A percentile compares a stretch with the other conserved stretches of the same genome.
phyloP scores from a whole-genome alignment of 2,797 vertebrate species.

The Florisuga fusca region DNA sequence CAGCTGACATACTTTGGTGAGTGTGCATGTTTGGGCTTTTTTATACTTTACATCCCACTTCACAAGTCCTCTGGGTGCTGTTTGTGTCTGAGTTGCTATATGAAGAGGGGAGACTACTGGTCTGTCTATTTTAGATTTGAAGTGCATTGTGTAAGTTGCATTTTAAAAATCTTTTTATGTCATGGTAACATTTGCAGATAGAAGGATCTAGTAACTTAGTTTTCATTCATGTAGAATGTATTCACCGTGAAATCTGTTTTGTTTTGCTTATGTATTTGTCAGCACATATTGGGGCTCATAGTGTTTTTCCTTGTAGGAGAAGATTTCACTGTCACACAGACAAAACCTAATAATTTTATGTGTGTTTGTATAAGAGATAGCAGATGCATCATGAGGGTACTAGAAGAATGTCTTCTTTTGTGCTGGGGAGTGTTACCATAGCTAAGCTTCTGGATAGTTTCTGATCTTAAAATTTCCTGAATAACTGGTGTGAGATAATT shows the following conservation, averaged over 20 bases:
- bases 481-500: background rate
- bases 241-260: background rate
- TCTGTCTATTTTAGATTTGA: background rate
- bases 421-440: background rate
- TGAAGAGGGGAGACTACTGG: background rate
- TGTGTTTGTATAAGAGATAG: background rate
- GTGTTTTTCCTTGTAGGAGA: background rate
- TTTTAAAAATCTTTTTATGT: background rate
- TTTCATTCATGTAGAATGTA: background rate
- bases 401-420: background rate
- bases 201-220: background rate
- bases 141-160: background rate
- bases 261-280: background rate
- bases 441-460: background rate
- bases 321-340: background rate
- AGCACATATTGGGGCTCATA: background rate
- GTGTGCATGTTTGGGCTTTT: background rate
- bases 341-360: background rate
- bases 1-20: background rate
- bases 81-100: background rate
- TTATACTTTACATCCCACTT: background rate
- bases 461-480: background rate
- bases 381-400: background rate
- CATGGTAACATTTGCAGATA: background rate
- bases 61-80: background rate